phyloP scores from a whole-genome alignment of 2,888 invertebrate genomes.

The Ptycholaimellus sp. region DNA sequence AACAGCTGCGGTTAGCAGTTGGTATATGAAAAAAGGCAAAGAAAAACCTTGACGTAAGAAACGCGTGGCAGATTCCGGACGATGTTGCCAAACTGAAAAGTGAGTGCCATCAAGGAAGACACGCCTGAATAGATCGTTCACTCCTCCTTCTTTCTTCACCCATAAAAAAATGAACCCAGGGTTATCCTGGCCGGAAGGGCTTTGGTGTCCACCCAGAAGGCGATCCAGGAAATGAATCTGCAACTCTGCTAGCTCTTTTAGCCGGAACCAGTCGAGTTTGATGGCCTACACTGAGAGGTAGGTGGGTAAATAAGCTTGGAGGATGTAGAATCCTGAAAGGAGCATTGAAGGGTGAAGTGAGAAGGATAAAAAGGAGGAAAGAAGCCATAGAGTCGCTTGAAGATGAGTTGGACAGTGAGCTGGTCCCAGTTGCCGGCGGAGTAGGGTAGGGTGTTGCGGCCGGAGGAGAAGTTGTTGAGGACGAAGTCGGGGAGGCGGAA shows the following conservation, averaged over 20 bases:
- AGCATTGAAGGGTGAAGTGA: too few species aligned
- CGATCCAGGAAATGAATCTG: slow-evolving; percentile 16
- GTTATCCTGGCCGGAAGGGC: slow-evolving; percentile 23
- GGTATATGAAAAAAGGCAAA: too few species aligned
- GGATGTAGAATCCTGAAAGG: too few species aligned
- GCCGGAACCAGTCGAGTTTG: not conserved
- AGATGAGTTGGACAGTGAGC: slow-evolving; percentile 17
- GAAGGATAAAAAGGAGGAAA: too few species aligned
- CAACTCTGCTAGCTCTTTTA: not conserved
- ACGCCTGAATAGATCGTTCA: too few species aligned
- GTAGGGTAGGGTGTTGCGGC: slow-evolving; percentile 16
- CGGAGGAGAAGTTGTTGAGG: slow-evolving; percentile 18
- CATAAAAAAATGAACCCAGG: too few species aligned
- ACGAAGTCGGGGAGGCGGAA: slow-evolving; percentile 21
- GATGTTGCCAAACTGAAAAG: too few species aligned
- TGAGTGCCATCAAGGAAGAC: too few species aligned
- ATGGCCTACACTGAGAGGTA: slow-evolving; percentile 17
- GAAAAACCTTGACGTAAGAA: too few species aligned
- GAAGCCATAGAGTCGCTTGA: slow-evolving; percentile 21
- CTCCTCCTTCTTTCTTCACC: too few species aligned
- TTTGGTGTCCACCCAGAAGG: slow-evolving; percentile 23
- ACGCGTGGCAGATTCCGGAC: too few species aligned
- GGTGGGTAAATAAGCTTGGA: slow-evolving; percentile 23
- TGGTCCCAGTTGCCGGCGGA: slow-evolving; percentile 24
- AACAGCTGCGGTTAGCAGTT: too few species aligned